Conservation (phyloP, 1,140 invertebrate species). For the Hycleus phaleratus region DNA sequence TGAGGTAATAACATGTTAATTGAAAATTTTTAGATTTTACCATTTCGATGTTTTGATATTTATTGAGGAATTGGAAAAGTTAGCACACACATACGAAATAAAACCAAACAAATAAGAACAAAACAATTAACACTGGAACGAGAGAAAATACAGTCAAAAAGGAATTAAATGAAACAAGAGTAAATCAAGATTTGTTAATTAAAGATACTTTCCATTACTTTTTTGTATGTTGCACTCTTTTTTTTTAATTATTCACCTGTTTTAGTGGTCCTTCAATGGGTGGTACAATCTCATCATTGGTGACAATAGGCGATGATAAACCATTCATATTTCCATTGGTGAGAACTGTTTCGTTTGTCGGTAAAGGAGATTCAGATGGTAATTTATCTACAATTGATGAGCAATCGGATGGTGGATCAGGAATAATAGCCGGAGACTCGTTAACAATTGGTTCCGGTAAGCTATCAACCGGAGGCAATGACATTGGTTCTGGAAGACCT, state of each 20-base stretch:
- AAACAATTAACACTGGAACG: neutral
- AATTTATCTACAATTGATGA: slow-evolving; percentile 1
- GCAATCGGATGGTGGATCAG: neutral
- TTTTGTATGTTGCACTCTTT: neutral
- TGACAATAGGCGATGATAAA: slow-evolving; percentile 25
- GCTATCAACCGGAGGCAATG: slow-evolving; percentile 37
- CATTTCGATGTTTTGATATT: neutral
- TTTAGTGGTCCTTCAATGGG: slow-evolving; percentile 35
- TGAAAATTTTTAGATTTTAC: neutral
- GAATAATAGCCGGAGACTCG: slow-evolving; percentile 1
- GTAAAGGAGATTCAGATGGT: slow-evolving; percentile 2
- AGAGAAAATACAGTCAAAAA: neutral
- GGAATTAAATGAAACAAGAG: slow-evolving; percentile 6
- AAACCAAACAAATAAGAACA: slow-evolving; percentile 1
- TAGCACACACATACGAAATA: slow-evolving; percentile 6
- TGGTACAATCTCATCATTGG: slow-evolving; percentile 22
- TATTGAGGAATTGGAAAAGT: neutral
- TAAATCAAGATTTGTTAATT: slow-evolving; percentile 16
- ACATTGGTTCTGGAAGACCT: slow-evolving; percentile 36
- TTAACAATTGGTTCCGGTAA: slow-evolving; percentile 35
- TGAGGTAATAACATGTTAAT: slow-evolving; percentile 13
- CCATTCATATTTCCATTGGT: slow-evolving; percentile 39
- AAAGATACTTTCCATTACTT: slow-evolving; percentile 8
- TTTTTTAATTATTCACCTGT: slow-evolving; percentile 37
- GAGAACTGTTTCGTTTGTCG: slow-evolving; percentile 16